Base-by-base conservation (phyloP, 2,888 invertebrate genomes). In the Hyposoter didymator region DNA sequence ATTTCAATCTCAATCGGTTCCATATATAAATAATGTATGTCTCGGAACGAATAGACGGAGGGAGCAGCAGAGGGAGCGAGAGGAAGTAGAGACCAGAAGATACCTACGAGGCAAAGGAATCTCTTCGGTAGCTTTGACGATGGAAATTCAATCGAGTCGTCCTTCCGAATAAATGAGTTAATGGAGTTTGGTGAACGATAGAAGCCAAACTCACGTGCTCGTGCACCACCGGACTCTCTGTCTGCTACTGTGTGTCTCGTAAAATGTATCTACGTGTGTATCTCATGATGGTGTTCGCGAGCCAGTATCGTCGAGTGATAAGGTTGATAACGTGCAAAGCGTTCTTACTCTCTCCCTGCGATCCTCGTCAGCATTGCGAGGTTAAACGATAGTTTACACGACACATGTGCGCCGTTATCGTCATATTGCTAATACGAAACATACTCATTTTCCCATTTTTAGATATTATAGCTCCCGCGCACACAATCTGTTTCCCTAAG, bases 101-200 rank as follows among this genome's bases (percentile, higher is more conserved):
- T 80, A 64, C 59, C 72, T 49, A 39, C 22, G 64, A 59, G 78
- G 74, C 49, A 82, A 82, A 76, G 79, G 74, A 67, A 79, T 79
- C 74, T 69, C 62, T 55, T 14, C 19, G 35, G 22, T 83, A 78
- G 75, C 70, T 84, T 83, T 82, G 85, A 76, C 66, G 75, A 73
- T 45, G 82, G 49, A 49, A 84, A 76, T 82, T 67, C 73, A 73
- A 78, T 72, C 80, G 82, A 74, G 49, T 49, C 81, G 69, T 82
- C 74, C 79, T 79, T 80, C 72, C 84, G 89, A 89, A 90, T 86
- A 89, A 88, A 89, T 88, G 90, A 90, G 88, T 90, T 91, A 91
- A 91, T 91, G 89, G 89, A 89, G 89, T 90, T 91, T 89, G 87
- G 88, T 82, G 84, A 89, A 86, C 85, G 89, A 88, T 88, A 89